Percentiles rank a stretch among this genome's conserved stretches.
Conservation (phyloP, 1,140 invertebrate species). For the Papilio xuthus region DNA sequence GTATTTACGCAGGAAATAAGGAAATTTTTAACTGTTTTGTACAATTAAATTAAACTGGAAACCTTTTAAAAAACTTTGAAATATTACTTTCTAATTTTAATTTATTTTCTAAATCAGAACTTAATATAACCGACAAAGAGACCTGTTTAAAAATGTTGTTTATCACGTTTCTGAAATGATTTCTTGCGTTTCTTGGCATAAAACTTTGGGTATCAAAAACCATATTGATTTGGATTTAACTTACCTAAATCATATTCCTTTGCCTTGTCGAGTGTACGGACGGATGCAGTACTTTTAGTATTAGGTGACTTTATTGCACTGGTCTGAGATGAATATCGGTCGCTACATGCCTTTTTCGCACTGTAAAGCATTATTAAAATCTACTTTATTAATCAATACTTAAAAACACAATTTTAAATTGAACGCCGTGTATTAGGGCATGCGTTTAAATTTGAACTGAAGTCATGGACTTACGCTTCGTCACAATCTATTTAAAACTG, state of each 20-base stretch:
- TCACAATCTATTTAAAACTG: slow-evolving; percentile 68
- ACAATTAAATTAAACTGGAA: too few relatives aligned
- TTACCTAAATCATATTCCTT: slow-evolving; percentile 70
- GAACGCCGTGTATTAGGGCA: neutral
- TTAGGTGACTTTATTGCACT: slow-evolving; percentile 48
- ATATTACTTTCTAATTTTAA: neutral
- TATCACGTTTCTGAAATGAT: too few relatives aligned
- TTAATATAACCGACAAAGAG: too few relatives aligned
- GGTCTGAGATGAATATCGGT: slow-evolving; percentile 39
- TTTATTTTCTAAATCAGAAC: too few relatives aligned
- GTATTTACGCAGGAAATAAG: neutral
- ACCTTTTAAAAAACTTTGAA: neutral
- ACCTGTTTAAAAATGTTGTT: too few relatives aligned
- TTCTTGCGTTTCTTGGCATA: too few relatives aligned
- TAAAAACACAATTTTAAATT: neutral
- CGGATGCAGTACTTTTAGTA: slow-evolving; percentile 65
- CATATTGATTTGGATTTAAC: slow-evolving; percentile 22
- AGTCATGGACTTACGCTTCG: slow-evolving; percentile 51
- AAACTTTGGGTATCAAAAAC: too few relatives aligned
- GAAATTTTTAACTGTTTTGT: neutral
- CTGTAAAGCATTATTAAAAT: slow-evolving; percentile 13
- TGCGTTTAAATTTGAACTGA: slow-evolving; percentile 46
- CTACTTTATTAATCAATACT: neutral
- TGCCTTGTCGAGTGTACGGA: slow-evolving; percentile 60
- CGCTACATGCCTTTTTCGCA: slow-evolving; percentile 21